These are phyloP conservation scores for Paedocypris sp. DNA, from an alignment of 2,113 vertebrate species.

Conservation along the genomic window DNA sequence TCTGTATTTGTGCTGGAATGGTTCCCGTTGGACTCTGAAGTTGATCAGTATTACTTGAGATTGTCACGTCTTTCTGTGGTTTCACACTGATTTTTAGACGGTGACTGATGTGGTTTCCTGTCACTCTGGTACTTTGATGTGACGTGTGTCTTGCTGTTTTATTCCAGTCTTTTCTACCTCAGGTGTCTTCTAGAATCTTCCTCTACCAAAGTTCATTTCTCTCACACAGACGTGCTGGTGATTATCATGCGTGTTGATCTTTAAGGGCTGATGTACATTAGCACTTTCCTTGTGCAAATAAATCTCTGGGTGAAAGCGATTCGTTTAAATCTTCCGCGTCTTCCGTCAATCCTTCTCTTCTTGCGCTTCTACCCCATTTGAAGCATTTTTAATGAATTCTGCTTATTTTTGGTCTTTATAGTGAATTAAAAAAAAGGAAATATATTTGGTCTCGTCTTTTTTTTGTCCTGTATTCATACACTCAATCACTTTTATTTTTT, in stretches of 20 bases:
- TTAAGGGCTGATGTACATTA: conserved; percentile 85
- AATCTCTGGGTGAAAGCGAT: conserved; percentile 80
- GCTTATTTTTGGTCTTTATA: conserved; percentile 83
- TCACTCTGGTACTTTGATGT: conserved; percentile 75
- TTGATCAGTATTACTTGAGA: conserved; percentile 81
- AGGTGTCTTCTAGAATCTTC: conserved; percentile 85
- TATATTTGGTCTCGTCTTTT: too few species aligned
- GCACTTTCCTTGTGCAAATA: conserved; percentile 82
- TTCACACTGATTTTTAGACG: too few species aligned
- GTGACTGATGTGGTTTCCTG: conserved; percentile 73
- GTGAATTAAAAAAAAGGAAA: conserved; percentile 78
- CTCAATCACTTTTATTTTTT: too few species aligned
- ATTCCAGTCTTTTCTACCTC: conserved; percentile 92
- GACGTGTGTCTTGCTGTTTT: conserved; percentile 83
- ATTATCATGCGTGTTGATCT: too few species aligned
- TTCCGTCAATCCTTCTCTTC: conserved; percentile 78
- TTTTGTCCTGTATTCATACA: too few species aligned
- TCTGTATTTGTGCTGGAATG: conserved; percentile 74
- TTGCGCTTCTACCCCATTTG: conserved; percentile 81
- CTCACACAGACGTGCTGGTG: conserved; percentile 44
- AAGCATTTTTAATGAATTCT: conserved; percentile 87
- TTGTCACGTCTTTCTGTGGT: conserved; percentile 45
- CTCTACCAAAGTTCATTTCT: conserved; percentile 91
- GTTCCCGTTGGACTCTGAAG: conserved; percentile 58
- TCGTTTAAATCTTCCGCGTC: conserved; percentile 81